A percentile compares a stretch with the other conserved stretches of the same genome.
phyloP scores from a whole-genome alignment of 1,140 invertebrate species.

The Scaptomyza hsui region DNA sequence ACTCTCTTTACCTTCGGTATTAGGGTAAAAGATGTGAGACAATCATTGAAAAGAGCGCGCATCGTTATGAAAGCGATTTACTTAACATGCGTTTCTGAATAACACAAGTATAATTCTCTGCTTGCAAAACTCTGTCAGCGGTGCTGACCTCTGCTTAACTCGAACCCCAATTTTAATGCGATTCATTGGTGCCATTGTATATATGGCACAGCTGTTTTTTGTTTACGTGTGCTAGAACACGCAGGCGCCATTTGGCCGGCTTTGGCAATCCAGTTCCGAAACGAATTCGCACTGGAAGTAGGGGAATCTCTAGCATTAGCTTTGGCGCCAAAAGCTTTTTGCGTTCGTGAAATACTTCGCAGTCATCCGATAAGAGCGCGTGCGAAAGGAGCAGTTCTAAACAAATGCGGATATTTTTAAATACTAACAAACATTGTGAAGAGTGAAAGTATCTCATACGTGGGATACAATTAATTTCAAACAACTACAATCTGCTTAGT shows the following conservation, averaged over 20 bases:
- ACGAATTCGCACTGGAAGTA: constrained; percentile 55
- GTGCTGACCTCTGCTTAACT: too few relatives aligned
- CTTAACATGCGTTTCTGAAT: too few relatives aligned
- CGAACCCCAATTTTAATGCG: neutral
- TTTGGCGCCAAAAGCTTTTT: constrained; percentile 61
- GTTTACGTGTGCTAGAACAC: constrained; percentile 51
- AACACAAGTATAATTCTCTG: too few relatives aligned
- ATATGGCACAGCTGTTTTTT: constrained; percentile 59
- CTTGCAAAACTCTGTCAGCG: too few relatives aligned
- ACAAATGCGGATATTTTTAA: constrained; percentile 9
- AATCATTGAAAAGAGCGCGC: too few relatives aligned
- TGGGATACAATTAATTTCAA: neutral
- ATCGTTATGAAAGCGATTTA: too few relatives aligned
- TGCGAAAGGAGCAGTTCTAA: constrained; percentile 50
- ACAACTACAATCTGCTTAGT: neutral
- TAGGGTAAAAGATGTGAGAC: too few relatives aligned
- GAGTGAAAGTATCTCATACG: neutral
- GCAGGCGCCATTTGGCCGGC: constrained; percentile 64
- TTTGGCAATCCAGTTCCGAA: constrained; percentile 52
- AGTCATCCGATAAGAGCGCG: constrained; percentile 57
- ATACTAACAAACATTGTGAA: neutral
- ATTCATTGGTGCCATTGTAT: constrained; percentile 42
- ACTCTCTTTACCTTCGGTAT: too few relatives aligned
- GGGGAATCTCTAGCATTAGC: constrained; percentile 57
- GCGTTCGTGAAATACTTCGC: constrained; percentile 8